phyloP scores from a whole-genome alignment of 1,140 invertebrate species.

The Colletes latitarsis region DNA sequence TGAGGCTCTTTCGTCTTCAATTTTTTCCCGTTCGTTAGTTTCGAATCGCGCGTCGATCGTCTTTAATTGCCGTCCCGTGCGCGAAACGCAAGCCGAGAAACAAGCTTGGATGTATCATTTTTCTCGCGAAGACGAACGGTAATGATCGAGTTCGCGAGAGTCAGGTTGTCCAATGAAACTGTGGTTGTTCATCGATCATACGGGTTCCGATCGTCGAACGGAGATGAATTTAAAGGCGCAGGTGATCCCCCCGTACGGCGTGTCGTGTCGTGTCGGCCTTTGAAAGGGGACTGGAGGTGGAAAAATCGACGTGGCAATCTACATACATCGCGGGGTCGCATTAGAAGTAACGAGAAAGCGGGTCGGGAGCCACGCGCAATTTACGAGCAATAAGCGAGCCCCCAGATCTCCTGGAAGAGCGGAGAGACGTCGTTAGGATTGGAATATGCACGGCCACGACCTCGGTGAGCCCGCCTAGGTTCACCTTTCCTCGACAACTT shows the following conservation, averaged over 20 bases:
- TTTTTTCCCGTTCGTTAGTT: neutral
- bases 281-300: neutral
- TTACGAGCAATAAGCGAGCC: constrained; percentile 73
- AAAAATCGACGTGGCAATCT: constrained; percentile 58
- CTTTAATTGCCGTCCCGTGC: constrained; percentile 27
- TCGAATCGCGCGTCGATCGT: neutral
- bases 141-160: constrained; percentile 12
- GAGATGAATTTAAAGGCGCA: constrained; percentile 46
- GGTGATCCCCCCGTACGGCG: constrained; percentile 41
- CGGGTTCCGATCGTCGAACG: neutral
- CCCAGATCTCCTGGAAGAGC: constrained; percentile 64
- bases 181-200: constrained; percentile 29
- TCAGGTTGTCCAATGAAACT: constrained; percentile 19
- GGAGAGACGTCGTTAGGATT: constrained; percentile 71
- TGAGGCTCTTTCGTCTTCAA: neutral
- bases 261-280: constrained; percentile 20
- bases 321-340: constrained; percentile 61
- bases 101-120: too few relatives aligned
- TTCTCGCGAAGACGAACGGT: neutral
- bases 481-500: constrained; percentile 67
- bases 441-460: constrained; percentile 74
- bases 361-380: constrained; percentile 70
- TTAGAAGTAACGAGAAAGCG: constrained; percentile 69
- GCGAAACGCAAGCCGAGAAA: too few relatives aligned
- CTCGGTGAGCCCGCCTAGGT: constrained; percentile 67